Evolutionary conservation across 2,888 invertebrate genomes (phyloP).

Genomic region (Hartigia nigra): DNA sequence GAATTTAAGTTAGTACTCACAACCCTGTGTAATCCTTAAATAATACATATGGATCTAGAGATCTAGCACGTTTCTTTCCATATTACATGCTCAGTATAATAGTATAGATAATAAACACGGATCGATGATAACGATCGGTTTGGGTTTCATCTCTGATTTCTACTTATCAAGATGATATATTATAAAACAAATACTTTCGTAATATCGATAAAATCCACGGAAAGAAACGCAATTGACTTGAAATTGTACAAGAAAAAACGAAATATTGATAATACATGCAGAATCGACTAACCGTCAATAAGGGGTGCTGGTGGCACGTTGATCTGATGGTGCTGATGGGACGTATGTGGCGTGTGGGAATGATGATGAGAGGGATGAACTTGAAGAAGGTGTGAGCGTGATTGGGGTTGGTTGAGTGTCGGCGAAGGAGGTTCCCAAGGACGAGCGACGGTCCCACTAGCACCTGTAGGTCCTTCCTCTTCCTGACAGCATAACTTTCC

Average conservation of each 20-base stretch:
- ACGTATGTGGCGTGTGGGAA: conserved; percentile 47
- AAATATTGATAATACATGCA: neutral
- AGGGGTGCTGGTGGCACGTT: conserved; percentile 48
- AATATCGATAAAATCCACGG: neutral
- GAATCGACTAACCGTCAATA: conserved; percentile 52
- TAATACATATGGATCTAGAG: neutral
- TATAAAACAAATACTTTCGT: neutral
- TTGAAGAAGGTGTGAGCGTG: conserved; percentile 54
- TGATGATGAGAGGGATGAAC: conserved; percentile 50
- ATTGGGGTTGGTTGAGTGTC: conserved; percentile 49
- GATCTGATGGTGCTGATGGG: conserved; percentile 53
- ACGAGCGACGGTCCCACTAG: conserved; percentile 50
- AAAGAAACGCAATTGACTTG: neutral
- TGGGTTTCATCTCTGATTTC: neutral
- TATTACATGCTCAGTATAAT: neutral
- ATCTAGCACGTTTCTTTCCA: neutral
- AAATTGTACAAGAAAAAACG: neutral
- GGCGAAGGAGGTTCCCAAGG: conserved; percentile 63
- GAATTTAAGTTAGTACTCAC: neutral
- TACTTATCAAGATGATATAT: neutral
- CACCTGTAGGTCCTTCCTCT: conserved; percentile 44
- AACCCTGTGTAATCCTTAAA: neutral
- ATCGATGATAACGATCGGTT: neutral
- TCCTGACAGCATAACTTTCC: conserved; percentile 57
- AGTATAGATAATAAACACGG: neutral